Conservation (phyloP, 2,797 vertebrate species). For the Tinamus major region DNA sequence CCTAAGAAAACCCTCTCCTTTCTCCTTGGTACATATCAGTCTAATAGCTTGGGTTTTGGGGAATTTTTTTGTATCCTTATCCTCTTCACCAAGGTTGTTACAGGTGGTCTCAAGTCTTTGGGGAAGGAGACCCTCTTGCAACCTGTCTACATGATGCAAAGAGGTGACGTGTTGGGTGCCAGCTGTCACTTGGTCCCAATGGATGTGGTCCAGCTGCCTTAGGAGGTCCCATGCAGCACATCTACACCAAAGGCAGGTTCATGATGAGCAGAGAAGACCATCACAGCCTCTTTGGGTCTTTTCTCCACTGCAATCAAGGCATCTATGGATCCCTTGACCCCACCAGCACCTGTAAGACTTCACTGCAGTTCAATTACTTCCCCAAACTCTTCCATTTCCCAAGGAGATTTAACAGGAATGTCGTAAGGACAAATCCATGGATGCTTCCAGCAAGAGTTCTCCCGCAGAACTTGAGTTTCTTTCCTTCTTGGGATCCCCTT, state of each 20-base stretch:
- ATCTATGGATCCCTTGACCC: not conserved
- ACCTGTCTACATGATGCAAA: not conserved
- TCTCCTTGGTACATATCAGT: not conserved
- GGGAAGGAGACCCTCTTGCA: not conserved
- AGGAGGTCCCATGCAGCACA: accelerated
- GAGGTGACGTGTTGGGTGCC: not conserved
- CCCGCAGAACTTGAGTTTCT: not conserved
- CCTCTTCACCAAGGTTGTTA: not conserved
- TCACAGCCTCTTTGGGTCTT: accelerated
- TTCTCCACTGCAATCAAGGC: not conserved
- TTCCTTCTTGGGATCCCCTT: not conserved
- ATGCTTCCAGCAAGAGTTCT: not conserved
- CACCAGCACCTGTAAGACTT: not conserved
- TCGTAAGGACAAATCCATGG: not conserved
- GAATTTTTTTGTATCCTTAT: not conserved
- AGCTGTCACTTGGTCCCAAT: accelerated
- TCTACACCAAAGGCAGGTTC: too few relatives aligned
- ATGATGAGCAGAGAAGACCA: not conserved
- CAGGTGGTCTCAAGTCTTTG: not conserved
- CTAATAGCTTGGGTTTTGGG: not conserved
- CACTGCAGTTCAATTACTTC: not conserved
- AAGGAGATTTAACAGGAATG: not conserved
- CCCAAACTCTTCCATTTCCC: not conserved
- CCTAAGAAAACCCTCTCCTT: not conserved
- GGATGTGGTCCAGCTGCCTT: not conserved